Percentiles rank a stretch among this genome's conserved stretches.
Evolutionary conservation across 1,140 invertebrate species (phyloP).

Genomic region (Nasonia giraulti): DNA sequence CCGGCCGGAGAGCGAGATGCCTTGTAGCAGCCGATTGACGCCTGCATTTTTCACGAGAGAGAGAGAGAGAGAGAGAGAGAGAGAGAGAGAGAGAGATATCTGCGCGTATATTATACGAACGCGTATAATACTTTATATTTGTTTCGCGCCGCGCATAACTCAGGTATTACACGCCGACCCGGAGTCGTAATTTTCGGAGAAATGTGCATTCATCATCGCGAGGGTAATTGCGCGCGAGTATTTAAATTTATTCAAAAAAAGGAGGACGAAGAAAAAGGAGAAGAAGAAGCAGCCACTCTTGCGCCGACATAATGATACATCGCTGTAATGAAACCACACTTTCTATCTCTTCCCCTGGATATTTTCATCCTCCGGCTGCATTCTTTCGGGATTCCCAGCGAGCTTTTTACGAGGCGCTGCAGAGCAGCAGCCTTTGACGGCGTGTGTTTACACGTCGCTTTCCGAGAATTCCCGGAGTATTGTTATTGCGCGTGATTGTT

Average conservation of each 20-base stretch:
- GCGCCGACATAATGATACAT: slow-evolving; percentile 64
- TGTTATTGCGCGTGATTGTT: background rate
- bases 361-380: slow-evolving; percentile 5
- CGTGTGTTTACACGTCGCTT: background rate
- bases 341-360: background rate
- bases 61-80: background rate
- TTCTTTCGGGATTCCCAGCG: slow-evolving; percentile 19
- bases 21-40: background rate
- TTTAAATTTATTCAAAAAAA: slow-evolving; percentile 17
- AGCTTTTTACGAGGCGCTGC: background rate
- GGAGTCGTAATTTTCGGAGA: background rate
- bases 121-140: too few relatives aligned
- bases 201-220: background rate
- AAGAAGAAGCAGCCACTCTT: slow-evolving; percentile 23
- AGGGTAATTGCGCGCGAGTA: background rate
- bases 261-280: background rate
- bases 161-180: background rate
- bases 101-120: background rate
- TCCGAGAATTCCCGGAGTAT: background rate
- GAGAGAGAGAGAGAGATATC: too few relatives aligned
- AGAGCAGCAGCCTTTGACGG: background rate
- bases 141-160: background rate
- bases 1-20: slow-evolving; percentile 4
- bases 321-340: slow-evolving; percentile 63
- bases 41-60: background rate